Percentiles rank a stretch among this genome's conserved stretches.
Conservation (phyloP, 2,888 invertebrate genomes). For the Oeneis ivallda region DNA sequence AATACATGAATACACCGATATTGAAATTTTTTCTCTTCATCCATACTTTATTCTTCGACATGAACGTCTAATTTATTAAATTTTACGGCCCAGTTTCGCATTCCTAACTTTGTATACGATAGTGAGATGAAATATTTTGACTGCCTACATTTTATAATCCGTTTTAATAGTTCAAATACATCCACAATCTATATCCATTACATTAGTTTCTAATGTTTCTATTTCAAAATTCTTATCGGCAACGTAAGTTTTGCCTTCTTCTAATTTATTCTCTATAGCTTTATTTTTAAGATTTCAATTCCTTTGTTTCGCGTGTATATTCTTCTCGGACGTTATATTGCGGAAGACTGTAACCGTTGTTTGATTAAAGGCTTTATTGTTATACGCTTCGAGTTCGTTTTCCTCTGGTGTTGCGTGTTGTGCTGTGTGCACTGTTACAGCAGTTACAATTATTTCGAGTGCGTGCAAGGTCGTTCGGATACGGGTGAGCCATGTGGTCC, state of each 20-base stretch:
- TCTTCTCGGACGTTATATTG: background rate
- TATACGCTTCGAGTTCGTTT: slow-evolving; percentile 1
- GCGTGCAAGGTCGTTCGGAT: slow-evolving; percentile 32
- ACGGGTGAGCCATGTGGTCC: slow-evolving; percentile 29
- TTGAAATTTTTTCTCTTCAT: too few species aligned
- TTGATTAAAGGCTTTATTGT: slow-evolving; percentile 13
- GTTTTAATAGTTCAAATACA: background rate
- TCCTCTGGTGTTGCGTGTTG: background rate
- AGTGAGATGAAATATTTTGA: slow-evolving; percentile 5
- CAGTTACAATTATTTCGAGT: slow-evolving; percentile 35
- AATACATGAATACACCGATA: too few species aligned
- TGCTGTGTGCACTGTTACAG: background rate
- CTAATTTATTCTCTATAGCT: background rate
- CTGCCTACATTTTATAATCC: slow-evolving; percentile 5
- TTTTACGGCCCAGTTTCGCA: slow-evolving; percentile 4
- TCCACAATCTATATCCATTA: slow-evolving; percentile 16
- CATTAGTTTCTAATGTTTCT: slow-evolving; percentile 18
- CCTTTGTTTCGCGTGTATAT: background rate
- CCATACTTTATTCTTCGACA: background rate
- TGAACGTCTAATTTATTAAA: background rate
- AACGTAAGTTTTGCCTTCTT: background rate
- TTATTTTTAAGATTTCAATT: slow-evolving; percentile 4
- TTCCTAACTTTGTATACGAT: slow-evolving; percentile 3
- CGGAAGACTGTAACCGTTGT: background rate
- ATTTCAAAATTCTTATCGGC: slow-evolving; percentile 14